Percentiles rank a stretch among this genome's conserved stretches.
Evolutionary conservation across 2,888 invertebrate genomes (phyloP).

Genomic region (Adineta ricciae): DNA sequence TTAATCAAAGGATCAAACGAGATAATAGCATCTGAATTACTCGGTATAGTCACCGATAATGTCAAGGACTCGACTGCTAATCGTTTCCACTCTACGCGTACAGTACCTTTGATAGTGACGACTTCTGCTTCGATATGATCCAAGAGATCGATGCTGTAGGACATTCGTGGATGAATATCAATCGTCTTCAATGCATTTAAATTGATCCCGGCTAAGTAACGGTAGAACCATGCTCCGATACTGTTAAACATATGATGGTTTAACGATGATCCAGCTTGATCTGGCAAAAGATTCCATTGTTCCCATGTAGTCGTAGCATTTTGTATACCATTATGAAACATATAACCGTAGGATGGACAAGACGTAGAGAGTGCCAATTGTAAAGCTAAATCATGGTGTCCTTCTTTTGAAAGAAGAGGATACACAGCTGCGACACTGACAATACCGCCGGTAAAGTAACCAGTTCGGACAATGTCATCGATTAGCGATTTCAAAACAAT

Average conservation of each 20-base stretch:
- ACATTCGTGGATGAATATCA: not conserved
- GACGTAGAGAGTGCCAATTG: not conserved
- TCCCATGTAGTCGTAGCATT: not conserved
- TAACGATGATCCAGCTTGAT: not conserved
- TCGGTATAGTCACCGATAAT: not conserved
- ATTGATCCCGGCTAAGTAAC: not conserved
- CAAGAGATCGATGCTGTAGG: not conserved
- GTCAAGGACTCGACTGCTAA: not conserved
- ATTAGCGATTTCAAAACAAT: not conserved
- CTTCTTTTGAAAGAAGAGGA: not conserved
- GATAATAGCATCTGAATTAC: not conserved
- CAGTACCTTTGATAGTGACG: not conserved
- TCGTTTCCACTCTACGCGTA: not conserved
- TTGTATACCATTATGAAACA: not conserved
- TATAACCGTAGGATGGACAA: not conserved
- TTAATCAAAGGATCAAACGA: not conserved
- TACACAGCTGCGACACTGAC: not conserved
- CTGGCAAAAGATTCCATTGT: not conserved
- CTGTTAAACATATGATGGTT: constrained; percentile 1
- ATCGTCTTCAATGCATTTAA: not conserved
- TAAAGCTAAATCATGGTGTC: not conserved
- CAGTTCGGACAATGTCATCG: not conserved
- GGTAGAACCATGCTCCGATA: too few relatives aligned
- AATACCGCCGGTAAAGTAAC: too few relatives aligned
- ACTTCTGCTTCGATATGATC: not conserved